Base-by-base conservation (phyloP, 2,888 invertebrate species). In the Cetonia aurata region DNA sequence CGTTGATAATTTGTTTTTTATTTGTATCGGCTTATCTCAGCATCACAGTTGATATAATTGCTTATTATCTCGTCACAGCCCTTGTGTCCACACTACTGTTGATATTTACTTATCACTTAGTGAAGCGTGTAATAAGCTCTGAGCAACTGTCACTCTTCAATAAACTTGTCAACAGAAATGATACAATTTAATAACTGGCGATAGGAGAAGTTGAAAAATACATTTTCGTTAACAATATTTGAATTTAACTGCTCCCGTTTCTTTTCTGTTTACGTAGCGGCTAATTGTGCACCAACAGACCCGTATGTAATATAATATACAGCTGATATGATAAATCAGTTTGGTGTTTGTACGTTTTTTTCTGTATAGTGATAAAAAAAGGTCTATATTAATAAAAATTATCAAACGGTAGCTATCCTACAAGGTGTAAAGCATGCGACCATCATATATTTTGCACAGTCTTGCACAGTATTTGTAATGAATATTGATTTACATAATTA, bases 61-160 rank as follows among this genome's bases (percentile, higher is more conserved):
- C 65, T 71, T 71, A 71, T 71, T 71, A 69, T 60, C 44, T 19
- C 59, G 53, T 69, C 68, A 57, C 65, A 57, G 53, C 60, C 62
- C 46, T 25, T 50, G 41, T 70, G 66, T 70, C 53, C 17, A 31
- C 48, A 73, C 73, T 75, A 80, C 79, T 78, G 81, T 80, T 79
- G 74, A 75, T 82, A 78, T 82, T 82, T 82, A 77, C 79, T 78
- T 79, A 81, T 80, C 82, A 81, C 82, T 82, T 80, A 79, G 79
- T 80, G 77, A 80, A 78, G 77, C 80, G 79, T 82, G 81, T 81
- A 82, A 82, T 82, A 79, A 77, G 78, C 79, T 79, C 73, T 46
- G 76, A 79, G 80, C 81, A 80, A 80, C 79, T 79, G 76, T 72
- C 70, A 67, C 74, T 74, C 73, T 75, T 59, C 56, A 70, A 65